Percentiles rank a stretch among this genome's conserved stretches.
These are phyloP conservation scores for Limnodromus scolopaceus DNA, from an alignment of 2,797 vertebrate genomes.

Conservation along the genomic window DNA sequence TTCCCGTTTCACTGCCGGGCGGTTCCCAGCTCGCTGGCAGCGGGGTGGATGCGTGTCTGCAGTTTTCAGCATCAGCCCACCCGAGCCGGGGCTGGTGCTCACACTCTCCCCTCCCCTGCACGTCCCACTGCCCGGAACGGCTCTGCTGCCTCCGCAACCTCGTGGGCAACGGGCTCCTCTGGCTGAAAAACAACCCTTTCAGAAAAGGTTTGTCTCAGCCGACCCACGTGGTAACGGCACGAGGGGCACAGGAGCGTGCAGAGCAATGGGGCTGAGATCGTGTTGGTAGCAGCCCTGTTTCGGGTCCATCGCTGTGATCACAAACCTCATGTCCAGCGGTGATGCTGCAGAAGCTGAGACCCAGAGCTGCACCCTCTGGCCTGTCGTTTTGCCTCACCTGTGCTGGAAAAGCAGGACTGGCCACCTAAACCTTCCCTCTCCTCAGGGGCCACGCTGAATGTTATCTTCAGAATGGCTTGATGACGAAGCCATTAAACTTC, in stretches of 20 bases:
- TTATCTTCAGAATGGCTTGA: neutral
- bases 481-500: neutral
- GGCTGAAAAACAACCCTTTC: neutral
- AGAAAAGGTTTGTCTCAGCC: neutral
- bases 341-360: neutral
- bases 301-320: neutral
- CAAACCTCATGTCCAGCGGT: accelerated
- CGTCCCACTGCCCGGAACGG: neutral
- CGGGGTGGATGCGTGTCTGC: accelerated
- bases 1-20: neutral
- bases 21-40: neutral
- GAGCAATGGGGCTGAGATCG: neutral
- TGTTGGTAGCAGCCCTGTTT: neutral
- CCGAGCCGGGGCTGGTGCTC: neutral
- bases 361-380: neutral
- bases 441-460: neutral
- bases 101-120: accelerated
- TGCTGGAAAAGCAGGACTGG: neutral
- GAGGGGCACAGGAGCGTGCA: accelerated
- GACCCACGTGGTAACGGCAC: neutral
- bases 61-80: neutral
- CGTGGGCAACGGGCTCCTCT: accelerated
- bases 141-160: neutral
- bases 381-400: neutral
- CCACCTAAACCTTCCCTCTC: neutral